Percentiles rank a stretch among this genome's conserved stretches.
These are phyloP conservation scores for Eurytoma californica DNA, from an alignment of 2,888 invertebrate species.

Conservation along the genomic window DNA sequence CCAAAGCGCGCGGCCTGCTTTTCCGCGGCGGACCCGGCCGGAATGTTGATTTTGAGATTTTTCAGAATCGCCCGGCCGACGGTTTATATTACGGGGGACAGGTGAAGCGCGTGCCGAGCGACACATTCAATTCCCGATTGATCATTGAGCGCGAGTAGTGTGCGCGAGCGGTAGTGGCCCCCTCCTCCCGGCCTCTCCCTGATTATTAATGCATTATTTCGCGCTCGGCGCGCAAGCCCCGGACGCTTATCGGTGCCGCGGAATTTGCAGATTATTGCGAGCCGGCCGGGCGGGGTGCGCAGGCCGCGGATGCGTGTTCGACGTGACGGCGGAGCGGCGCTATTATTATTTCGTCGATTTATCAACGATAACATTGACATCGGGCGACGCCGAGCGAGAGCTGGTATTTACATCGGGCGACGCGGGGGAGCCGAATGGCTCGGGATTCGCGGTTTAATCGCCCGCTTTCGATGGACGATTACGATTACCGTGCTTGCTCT, in stretches of 20 bases:
- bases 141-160: conserved; percentile 37
- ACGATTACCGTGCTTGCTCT: conserved; percentile 3
- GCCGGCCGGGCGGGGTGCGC: background rate
- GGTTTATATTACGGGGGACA: background rate
- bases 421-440: background rate
- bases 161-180: background rate
- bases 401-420: conserved; percentile 34
- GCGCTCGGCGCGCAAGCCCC: conserved; percentile 28
- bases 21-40: conserved; percentile 50
- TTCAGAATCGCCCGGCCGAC: conserved; percentile 5
- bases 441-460: conserved; percentile 25
- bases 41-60: conserved; percentile 51
- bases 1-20: conserved; percentile 70
- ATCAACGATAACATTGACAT: conserved; percentile 55
- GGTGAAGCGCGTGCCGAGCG: conserved; percentile 28
- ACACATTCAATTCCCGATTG: conserved; percentile 54
- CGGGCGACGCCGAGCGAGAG: background rate
- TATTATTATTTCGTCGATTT: conserved; percentile 56
- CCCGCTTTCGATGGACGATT: conserved; percentile 21
- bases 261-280: conserved; percentile 51
- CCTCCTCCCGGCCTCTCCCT: background rate
- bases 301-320: background rate
- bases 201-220: conserved; percentile 57
- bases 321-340: background rate
- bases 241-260: conserved; percentile 44